Conservation (phyloP, 2,797 vertebrate species). For the Bovichtus diacanthus region DNA sequence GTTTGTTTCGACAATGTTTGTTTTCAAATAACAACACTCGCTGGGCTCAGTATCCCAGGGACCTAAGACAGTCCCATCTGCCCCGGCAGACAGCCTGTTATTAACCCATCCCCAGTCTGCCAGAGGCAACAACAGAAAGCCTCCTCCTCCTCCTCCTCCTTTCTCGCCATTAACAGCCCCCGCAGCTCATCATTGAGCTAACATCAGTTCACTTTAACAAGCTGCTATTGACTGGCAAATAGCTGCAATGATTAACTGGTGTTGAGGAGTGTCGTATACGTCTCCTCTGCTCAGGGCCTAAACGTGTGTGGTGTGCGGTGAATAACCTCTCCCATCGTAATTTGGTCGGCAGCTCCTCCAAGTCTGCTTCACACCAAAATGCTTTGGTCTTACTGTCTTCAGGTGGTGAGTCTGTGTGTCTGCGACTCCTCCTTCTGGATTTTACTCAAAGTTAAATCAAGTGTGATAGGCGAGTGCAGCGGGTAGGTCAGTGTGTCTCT, state of each 20-base stretch:
- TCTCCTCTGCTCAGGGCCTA: constrained; percentile 9
- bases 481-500: constrained; percentile 43
- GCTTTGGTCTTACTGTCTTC: constrained; percentile 62
- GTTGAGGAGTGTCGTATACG: constrained; percentile 42
- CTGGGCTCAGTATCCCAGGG: constrained; percentile 44
- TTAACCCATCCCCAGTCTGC: constrained; percentile 75
- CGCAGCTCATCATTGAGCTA: constrained; percentile 56
- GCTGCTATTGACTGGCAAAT: constrained; percentile 59
- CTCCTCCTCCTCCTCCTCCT: constrained; percentile 48
- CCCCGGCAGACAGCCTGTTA: constrained; percentile 74
- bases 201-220: constrained; percentile 68
- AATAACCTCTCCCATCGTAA: not conserved
- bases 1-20: constrained; percentile 49
- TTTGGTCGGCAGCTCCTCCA: constrained; percentile 40
- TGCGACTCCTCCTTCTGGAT: constrained; percentile 42
- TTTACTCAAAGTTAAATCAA: constrained; percentile 47
- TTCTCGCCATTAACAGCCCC: constrained; percentile 55
- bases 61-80: constrained; percentile 78
- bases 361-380: constrained; percentile 63
- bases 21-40: constrained; percentile 68
- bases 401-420: constrained; percentile 66
- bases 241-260: constrained; percentile 46
- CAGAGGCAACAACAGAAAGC: constrained; percentile 63
- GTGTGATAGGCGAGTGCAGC: constrained; percentile 47
- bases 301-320: not conserved